Evolutionary conservation across 1,140 invertebrate species (phyloP).

Genomic region (Oryzaephilus surinamensis): DNA sequence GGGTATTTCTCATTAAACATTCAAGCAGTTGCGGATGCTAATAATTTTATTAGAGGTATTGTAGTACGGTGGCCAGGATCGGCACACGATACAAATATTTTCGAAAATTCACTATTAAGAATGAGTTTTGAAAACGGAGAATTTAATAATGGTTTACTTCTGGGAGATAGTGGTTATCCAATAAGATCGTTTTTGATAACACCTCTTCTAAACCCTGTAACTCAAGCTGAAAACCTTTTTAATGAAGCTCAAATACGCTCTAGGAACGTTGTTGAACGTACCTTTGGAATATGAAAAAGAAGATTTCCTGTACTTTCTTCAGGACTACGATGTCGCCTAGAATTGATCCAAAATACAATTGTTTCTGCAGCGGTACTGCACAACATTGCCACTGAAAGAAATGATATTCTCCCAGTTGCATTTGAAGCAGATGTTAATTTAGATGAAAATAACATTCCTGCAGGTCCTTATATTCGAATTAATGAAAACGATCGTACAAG

Average conservation of each 20-base stretch:
- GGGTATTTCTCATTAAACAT: conserved; percentile 37
- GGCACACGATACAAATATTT: conserved; percentile 30
- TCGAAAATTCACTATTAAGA: conserved; percentile 8
- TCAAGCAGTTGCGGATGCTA: conserved; percentile 30
- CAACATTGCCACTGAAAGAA: conserved; percentile 26
- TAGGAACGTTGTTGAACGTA: conserved; percentile 33
- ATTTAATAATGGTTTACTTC: conserved; percentile 1
- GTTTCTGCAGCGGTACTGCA: conserved; percentile 34
- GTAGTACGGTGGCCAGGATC: conserved; percentile 35
- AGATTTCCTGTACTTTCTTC: conserved; percentile 30
- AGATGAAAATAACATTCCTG: too few species aligned
- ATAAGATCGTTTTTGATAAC: conserved; percentile 9
- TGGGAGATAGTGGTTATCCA: conserved; percentile 12
- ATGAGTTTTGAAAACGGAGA: conserved; percentile 3
- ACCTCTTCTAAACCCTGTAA: conserved; percentile 5
- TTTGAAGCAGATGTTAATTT: too few species aligned
- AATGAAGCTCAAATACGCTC: conserved; percentile 30
- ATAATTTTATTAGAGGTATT: conserved; percentile 31
- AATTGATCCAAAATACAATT: conserved; percentile 24
- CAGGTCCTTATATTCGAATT: too few species aligned
- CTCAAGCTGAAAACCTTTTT: conserved; percentile 10
- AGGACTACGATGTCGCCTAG: conserved; percentile 25
- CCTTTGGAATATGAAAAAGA: conserved; percentile 34
- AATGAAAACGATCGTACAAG: too few species aligned
- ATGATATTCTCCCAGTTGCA: conserved; percentile 1